Conservation (phyloP, 2,797 vertebrate genomes). For the Erethizon dorsatum region DNA sequence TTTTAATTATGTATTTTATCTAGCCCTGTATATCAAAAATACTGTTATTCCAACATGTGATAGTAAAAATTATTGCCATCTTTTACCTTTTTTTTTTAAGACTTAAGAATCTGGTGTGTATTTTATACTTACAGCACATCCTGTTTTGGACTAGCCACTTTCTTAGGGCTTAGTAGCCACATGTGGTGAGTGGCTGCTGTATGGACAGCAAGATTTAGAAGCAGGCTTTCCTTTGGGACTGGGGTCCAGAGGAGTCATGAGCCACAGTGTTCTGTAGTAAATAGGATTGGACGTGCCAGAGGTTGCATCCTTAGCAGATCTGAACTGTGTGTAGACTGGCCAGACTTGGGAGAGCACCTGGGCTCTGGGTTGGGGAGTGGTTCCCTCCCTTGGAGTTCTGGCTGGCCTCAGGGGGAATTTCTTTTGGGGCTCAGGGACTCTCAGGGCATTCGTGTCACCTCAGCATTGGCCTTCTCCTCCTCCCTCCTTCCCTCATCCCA, state of each 20-base stretch:
- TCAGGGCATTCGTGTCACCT: not conserved
- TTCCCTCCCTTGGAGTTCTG: slow-evolving; percentile 3
- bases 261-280: slow-evolving; percentile 62
- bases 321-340: slow-evolving; percentile 51
- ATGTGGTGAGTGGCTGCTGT: slow-evolving; percentile 13
- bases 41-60: slow-evolving; percentile 34
- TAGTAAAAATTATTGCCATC: slow-evolving; percentile 59
- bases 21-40: slow-evolving; percentile 47
- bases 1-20: slow-evolving; percentile 63
- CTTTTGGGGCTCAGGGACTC: not conserved
- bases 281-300: slow-evolving; percentile 22
- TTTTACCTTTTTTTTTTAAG: slow-evolving; percentile 29
- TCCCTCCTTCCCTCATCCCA: slow-evolving; percentile 43
- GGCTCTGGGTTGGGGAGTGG: not conserved
- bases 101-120: not conserved
- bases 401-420: slow-evolving; percentile 14
- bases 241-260: slow-evolving; percentile 58
- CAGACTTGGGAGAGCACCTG: slow-evolving; percentile 62
- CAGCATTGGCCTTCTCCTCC: not conserved
- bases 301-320: slow-evolving; percentile 40
- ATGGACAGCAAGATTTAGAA: slow-evolving; percentile 57
- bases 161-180: not conserved
- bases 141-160: not conserved
- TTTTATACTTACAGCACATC: slow-evolving; percentile 9
- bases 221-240: slow-evolving; percentile 65